phyloP scores from a whole-genome alignment of 1,140 invertebrate species.

The Ptiloglossa arizonensis region DNA sequence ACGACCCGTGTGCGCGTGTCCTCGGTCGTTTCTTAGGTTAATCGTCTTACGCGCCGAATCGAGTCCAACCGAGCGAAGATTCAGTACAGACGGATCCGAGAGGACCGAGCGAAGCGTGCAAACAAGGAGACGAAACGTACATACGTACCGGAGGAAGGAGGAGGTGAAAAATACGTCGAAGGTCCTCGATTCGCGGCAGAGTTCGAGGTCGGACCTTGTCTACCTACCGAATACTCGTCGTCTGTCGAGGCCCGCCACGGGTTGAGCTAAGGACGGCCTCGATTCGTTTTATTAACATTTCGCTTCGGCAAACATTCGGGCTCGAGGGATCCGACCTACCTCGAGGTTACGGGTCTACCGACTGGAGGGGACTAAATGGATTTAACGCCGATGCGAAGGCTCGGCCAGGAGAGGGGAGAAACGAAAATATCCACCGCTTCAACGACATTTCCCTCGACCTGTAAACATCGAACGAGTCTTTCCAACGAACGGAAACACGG shows the following conservation, averaged over 20 bases:
- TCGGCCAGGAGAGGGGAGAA: too few relatives aligned
- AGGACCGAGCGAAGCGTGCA: not conserved
- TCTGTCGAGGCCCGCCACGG: constrained; percentile 52
- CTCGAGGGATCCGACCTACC: constrained; percentile 45
- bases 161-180: constrained; percentile 40
- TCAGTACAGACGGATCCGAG: not conserved
- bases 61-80: constrained; percentile 20
- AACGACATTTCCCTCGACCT: not conserved
- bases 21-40: not conserved
- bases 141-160: not conserved
- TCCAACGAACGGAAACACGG: not conserved
- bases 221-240: constrained; percentile 56
- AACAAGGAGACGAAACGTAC: not conserved
- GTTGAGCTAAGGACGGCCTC: constrained; percentile 48
- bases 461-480: not conserved
- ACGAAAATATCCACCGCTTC: not conserved
- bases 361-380: not conserved
- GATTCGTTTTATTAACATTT: constrained; percentile 61
- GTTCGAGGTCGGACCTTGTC: constrained; percentile 61
- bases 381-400: not conserved
- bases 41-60: not conserved
- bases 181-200: constrained; percentile 52
- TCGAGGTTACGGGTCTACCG: constrained; percentile 48
- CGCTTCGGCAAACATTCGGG: constrained; percentile 62
- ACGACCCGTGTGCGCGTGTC: too few relatives aligned